Evolutionary conservation across 92 coral and sea anemone species (phyloP).

Genomic region (Epizoanthus rinbou): DNA sequence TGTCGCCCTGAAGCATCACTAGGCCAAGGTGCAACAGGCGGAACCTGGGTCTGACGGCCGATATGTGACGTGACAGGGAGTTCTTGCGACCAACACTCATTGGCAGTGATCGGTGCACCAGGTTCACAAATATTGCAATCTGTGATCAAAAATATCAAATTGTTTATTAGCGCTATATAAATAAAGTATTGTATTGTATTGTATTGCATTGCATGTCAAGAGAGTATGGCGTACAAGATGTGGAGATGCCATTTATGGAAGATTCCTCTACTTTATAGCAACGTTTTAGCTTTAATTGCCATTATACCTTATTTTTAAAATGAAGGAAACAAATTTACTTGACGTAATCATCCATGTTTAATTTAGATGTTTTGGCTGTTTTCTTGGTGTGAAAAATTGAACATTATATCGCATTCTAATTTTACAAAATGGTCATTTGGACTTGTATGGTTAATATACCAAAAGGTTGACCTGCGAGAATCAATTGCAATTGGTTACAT

Average conservation of each 20-base stretch:
- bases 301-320: neutral
- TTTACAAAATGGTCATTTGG: too few species aligned
- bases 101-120: conserved; percentile 90
- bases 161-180: too few species aligned
- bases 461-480: too few species aligned
- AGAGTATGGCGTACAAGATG: neutral
- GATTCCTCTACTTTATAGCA: neutral
- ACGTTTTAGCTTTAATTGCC: neutral
- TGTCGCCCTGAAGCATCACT: conserved; percentile 85
- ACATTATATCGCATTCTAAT: too few species aligned
- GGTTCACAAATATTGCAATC: conserved; percentile 88
- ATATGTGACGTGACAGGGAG: conserved; percentile 84
- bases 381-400: too few species aligned
- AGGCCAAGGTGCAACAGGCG: conserved; percentile 84
- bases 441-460: too few species aligned
- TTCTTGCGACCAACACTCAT: conserved; percentile 71
- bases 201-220: too few species aligned
- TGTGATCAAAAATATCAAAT: conserved; percentile 8
- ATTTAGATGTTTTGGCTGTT: too few species aligned
- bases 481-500: too few species aligned
- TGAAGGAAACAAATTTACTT: too few species aligned
- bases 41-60: conserved; percentile 87
- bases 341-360: too few species aligned
- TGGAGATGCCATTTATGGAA: neutral
- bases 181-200: too few species aligned